A percentile compares a stretch with the other conserved stretches of the same genome.
These are phyloP conservation scores for Austrolebias charrua DNA, from an alignment of 2,797 vertebrate species.

Conservation along the genomic window DNA sequence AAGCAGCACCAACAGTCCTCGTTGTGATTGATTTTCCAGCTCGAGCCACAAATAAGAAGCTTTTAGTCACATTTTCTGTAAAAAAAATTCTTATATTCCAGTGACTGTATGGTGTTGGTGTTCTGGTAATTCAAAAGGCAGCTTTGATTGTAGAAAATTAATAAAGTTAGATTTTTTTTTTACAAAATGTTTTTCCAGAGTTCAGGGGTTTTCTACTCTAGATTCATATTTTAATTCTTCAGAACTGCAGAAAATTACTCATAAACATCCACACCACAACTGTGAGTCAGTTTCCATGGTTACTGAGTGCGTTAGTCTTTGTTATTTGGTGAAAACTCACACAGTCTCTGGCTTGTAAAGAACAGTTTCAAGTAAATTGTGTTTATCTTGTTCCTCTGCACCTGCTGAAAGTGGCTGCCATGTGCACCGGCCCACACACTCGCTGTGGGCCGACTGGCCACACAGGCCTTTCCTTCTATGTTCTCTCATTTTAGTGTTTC, in stretches of 20 bases:
- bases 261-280: neutral
- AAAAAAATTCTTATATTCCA: too few relatives aligned
- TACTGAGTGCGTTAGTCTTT: neutral
- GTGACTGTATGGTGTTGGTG: too few relatives aligned
- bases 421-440: slow-evolving; percentile 20
- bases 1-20: too few relatives aligned
- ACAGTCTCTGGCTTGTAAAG: slow-evolving; percentile 6
- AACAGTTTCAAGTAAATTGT: slow-evolving; percentile 8
- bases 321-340: neutral
- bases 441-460: slow-evolving; percentile 19
- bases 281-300: neutral
- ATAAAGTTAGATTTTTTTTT: too few relatives aligned
- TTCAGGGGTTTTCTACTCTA: neutral
- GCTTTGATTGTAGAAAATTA: too few relatives aligned
- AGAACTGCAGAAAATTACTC: neutral
- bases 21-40: too few relatives aligned
- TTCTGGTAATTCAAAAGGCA: too few relatives aligned
- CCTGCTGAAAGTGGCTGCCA: slow-evolving; percentile 13
- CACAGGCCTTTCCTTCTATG: slow-evolving; percentile 11
- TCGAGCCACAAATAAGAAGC: too few relatives aligned
- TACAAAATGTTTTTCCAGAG: too few relatives aligned
- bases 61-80: too few relatives aligned
- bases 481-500: neutral
- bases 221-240: neutral
- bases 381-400: slow-evolving; percentile 18